Evolutionary conservation across 2,797 vertebrate species (phyloP).

Genomic region (Myotis daubentonii): DNA sequence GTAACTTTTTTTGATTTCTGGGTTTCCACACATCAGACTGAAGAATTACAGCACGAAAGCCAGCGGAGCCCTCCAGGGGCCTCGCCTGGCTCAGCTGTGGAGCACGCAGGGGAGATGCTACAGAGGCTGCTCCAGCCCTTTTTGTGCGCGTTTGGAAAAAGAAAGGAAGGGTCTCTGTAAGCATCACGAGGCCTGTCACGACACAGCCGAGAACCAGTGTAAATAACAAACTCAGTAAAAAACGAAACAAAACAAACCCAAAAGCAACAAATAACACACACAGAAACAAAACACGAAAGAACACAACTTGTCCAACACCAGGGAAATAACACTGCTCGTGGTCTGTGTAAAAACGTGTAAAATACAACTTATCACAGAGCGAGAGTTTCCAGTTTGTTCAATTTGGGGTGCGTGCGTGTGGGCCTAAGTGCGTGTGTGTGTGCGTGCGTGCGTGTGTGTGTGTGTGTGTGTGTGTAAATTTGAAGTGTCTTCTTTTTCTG

Average conservation of each 20-base stretch:
- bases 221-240: slow-evolving; percentile 81
- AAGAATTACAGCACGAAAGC: slow-evolving; percentile 82
- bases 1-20: slow-evolving; percentile 78
- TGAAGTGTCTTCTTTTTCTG: slow-evolving; percentile 53
- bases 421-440: background rate
- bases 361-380: slow-evolving; percentile 83
- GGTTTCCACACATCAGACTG: slow-evolving; percentile 66
- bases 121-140: slow-evolving; percentile 87
- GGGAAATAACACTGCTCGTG: slow-evolving; percentile 86
- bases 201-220: slow-evolving; percentile 81
- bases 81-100: slow-evolving; percentile 85
- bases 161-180: slow-evolving; percentile 86
- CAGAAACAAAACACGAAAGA: slow-evolving; percentile 42
- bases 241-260: slow-evolving; percentile 7
- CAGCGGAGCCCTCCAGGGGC: slow-evolving; percentile 83
- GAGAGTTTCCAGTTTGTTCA: slow-evolving; percentile 85
- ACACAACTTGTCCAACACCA: slow-evolving; percentile 82
- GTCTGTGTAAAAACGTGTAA: slow-evolving; percentile 81
- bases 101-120: slow-evolving; percentile 79
- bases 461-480: background rate
- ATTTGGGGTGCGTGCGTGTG: background rate
- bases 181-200: slow-evolving; percentile 81
- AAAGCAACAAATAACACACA: background rate
- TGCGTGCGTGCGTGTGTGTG: background rate
- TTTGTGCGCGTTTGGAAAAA: slow-evolving; percentile 84